Evolutionary conservation across 2,888 invertebrate species (phyloP), one percentile per base, ranked within the genome.

Genomic region (Agriopis aurantiaria): DNA sequence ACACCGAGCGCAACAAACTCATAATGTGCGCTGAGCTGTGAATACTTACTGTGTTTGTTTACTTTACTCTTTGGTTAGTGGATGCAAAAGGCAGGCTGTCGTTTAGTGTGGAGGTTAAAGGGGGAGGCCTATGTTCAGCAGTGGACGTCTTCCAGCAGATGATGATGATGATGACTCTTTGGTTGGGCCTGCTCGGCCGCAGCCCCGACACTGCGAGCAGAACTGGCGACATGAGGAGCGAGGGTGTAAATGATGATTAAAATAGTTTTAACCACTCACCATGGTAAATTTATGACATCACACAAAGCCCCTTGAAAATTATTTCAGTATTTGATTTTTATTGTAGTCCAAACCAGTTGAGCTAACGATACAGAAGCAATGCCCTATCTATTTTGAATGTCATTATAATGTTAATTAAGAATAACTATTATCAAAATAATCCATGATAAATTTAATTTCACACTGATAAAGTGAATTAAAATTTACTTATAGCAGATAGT

Each of bases 371-470:
- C 41, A 43, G 17, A 14, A 43, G 43, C 10, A 43, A 43, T 43
- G 56, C n/a, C 14, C 5, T 14, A 43, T 43, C 17, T 45, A 43
- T n/a, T 55, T 55, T 17, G 41, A 14, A 43, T 43, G 9, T 17
- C 41, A 11, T 9, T 56, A 41, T 17, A 17, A 8, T 43, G n/a
- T 7, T 43, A 14, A 43, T 57, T 8, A 57, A 43, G 9, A 43
- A 10, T 6, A n/a, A n/a, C n/a, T n/a, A 57, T 46, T 46, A 59
- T 59, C 58, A 48, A 12, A 14, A 17, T 59, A 59, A 23, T 46
- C 58, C 23, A 33, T 8, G 58, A 59, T 59, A 46, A 59, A 48
- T 46, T 41, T 57, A 43, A 23, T 46, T 58, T 23, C 23, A 23
- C 45, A 46, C 23, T 48, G 58, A 59, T 59, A 46, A 59, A 8